A percentile compares a stretch with the other conserved stretches of the same genome.
Evolutionary conservation across 2,888 invertebrate species (phyloP).

Genomic region (Fabriciana adippe): DNA sequence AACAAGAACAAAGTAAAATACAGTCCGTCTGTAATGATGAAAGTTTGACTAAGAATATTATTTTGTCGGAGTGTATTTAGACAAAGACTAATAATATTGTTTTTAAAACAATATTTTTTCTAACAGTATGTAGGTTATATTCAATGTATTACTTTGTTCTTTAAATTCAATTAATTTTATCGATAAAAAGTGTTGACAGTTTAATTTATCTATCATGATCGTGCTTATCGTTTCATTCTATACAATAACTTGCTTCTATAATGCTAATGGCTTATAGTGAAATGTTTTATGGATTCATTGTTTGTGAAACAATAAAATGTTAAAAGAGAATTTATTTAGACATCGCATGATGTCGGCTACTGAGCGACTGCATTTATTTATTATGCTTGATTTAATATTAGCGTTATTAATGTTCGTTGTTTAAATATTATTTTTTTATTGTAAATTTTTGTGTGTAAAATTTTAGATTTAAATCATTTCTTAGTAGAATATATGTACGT

Average conservation of each 20-base stretch:
- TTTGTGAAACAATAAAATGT: conserved; percentile 69
- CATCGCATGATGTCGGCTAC: conserved; percentile 42
- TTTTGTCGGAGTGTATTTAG: conserved; percentile 10
- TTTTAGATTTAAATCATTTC: background rate
- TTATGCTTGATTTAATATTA: conserved; percentile 43
- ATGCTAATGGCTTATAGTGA: conserved; percentile 72
- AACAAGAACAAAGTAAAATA: conserved; percentile 38
- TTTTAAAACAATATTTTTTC: too few relatives aligned
- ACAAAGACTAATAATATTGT: background rate
- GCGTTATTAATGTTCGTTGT: conserved; percentile 27
- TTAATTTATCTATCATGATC: conserved; percentile 43
- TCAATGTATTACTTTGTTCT: background rate
- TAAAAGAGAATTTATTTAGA: conserved; percentile 49
- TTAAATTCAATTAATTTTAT: conserved; percentile 12
- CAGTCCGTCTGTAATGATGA: conserved; percentile 38
- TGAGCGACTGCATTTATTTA: conserved; percentile 44
- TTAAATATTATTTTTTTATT: conserved; percentile 8
- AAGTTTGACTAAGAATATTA: conserved; percentile 28
- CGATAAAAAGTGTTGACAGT: conserved; percentile 38
- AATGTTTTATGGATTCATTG: conserved; percentile 76
- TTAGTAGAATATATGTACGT: background rate
- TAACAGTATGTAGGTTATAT: too few relatives aligned
- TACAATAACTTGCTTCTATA: conserved; percentile 56
- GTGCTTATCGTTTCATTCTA: conserved; percentile 35
- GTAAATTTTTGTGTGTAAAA: background rate